A percentile compares a stretch with the other conserved stretches of the same genome.
Conservation (phyloP, 2,888 invertebrate genomes). For the Gymnosoma rotundatum region DNA sequence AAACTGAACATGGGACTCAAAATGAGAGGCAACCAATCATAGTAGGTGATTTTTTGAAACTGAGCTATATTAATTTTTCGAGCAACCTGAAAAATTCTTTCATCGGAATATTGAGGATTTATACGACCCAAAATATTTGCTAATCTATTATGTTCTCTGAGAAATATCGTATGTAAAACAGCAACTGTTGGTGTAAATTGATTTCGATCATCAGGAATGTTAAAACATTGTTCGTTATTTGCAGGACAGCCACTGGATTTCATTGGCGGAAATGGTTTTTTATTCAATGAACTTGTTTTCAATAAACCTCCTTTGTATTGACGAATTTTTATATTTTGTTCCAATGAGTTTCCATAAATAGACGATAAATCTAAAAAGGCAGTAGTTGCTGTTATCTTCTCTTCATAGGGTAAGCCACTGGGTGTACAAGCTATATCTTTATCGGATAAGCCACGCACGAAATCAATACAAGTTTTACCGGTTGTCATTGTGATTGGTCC, state of each 20-base stretch:
- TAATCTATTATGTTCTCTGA: constrained; percentile 83
- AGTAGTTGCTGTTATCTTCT: constrained; percentile 84
- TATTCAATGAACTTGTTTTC: constrained; percentile 83
- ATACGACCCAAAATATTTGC: constrained; percentile 79
- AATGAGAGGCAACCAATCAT: constrained; percentile 82
- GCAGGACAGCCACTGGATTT: constrained; percentile 83
- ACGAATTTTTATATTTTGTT: constrained; percentile 85
- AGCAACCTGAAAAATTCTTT: constrained; percentile 82
- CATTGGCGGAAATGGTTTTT: constrained; percentile 88
- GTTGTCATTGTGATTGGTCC: constrained; percentile 84
- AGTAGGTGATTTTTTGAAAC: constrained; percentile 83
- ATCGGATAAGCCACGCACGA: constrained; percentile 86
- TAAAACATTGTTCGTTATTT: constrained; percentile 87
- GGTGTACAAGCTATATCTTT: constrained; percentile 85
- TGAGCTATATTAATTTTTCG: constrained; percentile 82
- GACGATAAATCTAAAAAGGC: constrained; percentile 87
- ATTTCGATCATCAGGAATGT: constrained; percentile 84
- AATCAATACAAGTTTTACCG: constrained; percentile 85
- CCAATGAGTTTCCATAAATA: constrained; percentile 88
- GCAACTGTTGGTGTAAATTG: constrained; percentile 81
- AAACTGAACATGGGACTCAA: constrained; percentile 77
- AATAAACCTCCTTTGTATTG: constrained; percentile 86
- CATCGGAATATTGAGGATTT: constrained; percentile 83
- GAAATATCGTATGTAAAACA: constrained; percentile 81
- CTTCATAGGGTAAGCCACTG: constrained; percentile 82